phyloP scores from a whole-genome alignment of 2,888 invertebrate genomes.

The Temnothorax unifasciatus region DNA sequence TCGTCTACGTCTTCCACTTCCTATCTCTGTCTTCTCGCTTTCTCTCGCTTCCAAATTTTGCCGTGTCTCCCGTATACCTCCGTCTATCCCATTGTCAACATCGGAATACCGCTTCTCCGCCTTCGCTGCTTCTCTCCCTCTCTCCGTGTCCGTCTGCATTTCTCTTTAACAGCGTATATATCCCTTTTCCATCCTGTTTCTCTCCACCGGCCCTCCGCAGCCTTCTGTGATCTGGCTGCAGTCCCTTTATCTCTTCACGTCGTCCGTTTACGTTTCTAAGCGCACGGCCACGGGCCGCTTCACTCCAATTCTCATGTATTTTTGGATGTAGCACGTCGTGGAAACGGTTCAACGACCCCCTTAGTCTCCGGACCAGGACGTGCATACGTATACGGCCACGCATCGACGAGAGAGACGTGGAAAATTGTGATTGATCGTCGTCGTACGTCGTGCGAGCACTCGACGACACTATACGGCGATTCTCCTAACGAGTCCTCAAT shows the following conservation, averaged over 20 bases:
- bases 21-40: background rate
- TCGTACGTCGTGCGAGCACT: conserved; percentile 50
- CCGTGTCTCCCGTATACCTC: background rate
- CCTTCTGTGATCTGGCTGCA: conserved; percentile 25
- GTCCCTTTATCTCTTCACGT: conserved; percentile 33
- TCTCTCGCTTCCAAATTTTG: conserved; percentile 41
- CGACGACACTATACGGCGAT: conserved; percentile 52
- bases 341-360: conserved; percentile 76
- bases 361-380: conserved; percentile 61
- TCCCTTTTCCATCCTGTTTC: conserved; percentile 40
- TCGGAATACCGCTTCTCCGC: conserved; percentile 43
- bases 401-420: conserved; percentile 54
- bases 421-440: conserved; percentile 76
- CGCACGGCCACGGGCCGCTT: conserved; percentile 58
- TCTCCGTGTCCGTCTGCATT: background rate
- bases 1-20: conserved; percentile 17
- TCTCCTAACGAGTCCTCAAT: conserved; percentile 68
- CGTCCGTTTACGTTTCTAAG: conserved; percentile 69
- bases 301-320: conserved; percentile 70
- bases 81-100: conserved; percentile 33
- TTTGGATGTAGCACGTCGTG: conserved; percentile 69
- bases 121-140: conserved; percentile 17
- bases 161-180: conserved; percentile 17
- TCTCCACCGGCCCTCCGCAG: background rate
- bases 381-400: conserved; percentile 42